Conservation (phyloP, 30 jellyfish, hydroid and myxozoan genomes). For the Chrysaora quinquecirrha region DNA sequence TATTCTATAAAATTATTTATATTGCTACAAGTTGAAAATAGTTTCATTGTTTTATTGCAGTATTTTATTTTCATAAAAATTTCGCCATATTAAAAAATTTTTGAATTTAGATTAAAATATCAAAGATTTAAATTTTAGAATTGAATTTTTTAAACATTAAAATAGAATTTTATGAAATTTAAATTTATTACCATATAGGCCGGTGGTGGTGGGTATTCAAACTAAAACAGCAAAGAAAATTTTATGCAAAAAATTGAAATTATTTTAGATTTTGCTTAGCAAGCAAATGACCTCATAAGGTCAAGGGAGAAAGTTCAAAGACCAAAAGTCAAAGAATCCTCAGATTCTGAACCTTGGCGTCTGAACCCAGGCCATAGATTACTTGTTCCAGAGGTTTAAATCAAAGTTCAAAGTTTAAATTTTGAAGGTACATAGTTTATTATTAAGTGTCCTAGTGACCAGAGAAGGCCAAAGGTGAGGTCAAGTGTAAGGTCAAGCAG, state of each 20-base stretch:
- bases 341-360: not conserved
- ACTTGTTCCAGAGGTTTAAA: too few species aligned
- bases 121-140: not conserved
- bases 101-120: not conserved
- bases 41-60: too few species aligned
- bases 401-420: too few species aligned
- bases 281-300: not conserved
- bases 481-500: too few species aligned
- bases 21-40: too few species aligned
- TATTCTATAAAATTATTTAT: too few species aligned
- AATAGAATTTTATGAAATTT: not conserved
- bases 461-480: too few species aligned
- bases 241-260: not conserved
- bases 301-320: too few species aligned
- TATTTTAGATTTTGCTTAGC: not conserved
- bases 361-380: not conserved
- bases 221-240: slow-evolving; percentile 25
- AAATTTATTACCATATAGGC: slow-evolving; percentile 43
- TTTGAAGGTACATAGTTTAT: too few species aligned
- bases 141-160: not conserved
- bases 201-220: slow-evolving; percentile 58
- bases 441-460: too few species aligned
- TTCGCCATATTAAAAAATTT: not conserved
- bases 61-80: too few species aligned
- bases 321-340: not conserved